phyloP scores from a whole-genome alignment of 2,888 invertebrate genomes.

The Lasioglossum morio region DNA sequence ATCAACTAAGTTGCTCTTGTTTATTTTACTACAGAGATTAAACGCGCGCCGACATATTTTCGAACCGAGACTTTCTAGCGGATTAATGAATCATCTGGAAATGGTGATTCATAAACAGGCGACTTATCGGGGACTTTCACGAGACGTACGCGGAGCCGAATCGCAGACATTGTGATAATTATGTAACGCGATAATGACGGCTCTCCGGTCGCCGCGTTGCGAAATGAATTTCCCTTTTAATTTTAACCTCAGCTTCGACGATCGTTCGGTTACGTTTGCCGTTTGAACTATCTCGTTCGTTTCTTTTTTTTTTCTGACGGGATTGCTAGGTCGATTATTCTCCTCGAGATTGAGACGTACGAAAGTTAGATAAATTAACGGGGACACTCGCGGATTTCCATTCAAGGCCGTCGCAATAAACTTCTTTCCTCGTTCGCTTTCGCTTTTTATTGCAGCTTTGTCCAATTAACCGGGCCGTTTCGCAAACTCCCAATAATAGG shows the following conservation, averaged over 20 bases:
- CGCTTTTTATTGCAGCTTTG: not conserved
- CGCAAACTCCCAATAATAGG: not conserved
- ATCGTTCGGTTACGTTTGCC: not conserved
- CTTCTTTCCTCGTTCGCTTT: not conserved
- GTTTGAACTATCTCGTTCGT: not conserved
- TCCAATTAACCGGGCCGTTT: constrained; percentile 13
- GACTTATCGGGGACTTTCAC: constrained; percentile 23
- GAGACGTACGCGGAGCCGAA: constrained; percentile 13
- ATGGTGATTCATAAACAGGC: constrained; percentile 3
- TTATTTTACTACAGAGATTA: not conserved
- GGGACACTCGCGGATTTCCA: not conserved
- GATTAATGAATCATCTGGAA: constrained; percentile 23
- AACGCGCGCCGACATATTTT: not conserved
- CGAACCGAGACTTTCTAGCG: not conserved
- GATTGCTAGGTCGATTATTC: not conserved
- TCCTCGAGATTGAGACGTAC: not conserved
- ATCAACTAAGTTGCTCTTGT: not conserved
- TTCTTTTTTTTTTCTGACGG: not conserved
- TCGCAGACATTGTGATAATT: not conserved
- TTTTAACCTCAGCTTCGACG: not conserved
- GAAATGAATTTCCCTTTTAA: not conserved
- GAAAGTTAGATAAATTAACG: constrained; percentile 8
- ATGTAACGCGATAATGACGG: constrained; percentile 15
- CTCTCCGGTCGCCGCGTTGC: not conserved
- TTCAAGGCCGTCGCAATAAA: not conserved